Conservation (phyloP, 2,888 invertebrate genomes). For the Liodrosophila aerea region DNA sequence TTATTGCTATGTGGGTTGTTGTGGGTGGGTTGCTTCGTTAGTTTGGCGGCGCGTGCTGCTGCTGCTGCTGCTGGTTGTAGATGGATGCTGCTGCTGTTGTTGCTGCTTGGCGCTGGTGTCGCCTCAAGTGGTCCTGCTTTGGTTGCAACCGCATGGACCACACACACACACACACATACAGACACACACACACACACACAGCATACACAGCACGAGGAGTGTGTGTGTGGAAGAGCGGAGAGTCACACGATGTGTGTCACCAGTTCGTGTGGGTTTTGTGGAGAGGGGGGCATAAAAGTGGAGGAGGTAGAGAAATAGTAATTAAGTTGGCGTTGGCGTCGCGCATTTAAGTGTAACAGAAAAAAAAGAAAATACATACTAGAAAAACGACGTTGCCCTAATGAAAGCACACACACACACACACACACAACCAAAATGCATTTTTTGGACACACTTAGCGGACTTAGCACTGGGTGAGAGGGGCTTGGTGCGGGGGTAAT, state of each 20-base stretch:
- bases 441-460: conserved; percentile 35
- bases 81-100: conserved; percentile 42
- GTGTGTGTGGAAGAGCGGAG: too few species aligned
- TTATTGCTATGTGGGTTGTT: conserved; percentile 41
- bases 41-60: conserved; percentile 60
- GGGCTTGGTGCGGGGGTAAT: background rate
- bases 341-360: conserved; percentile 43
- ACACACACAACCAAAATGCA: conserved; percentile 60
- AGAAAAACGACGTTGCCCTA: conserved; percentile 15
- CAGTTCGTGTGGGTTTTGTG: conserved; percentile 25
- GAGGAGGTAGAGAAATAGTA: conserved; percentile 64
- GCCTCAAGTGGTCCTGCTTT: conserved; percentile 80
- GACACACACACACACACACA: conserved; percentile 8
- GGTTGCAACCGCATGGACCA: conserved; percentile 60
- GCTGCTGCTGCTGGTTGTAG: conserved; percentile 14
- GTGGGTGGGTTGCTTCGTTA: conserved; percentile 66
- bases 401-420: conserved; percentile 29
- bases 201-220: conserved; percentile 19
- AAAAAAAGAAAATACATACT: conserved; percentile 12
- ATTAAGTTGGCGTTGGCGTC: conserved; percentile 71
- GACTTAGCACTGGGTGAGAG: background rate
- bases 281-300: background rate
- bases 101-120: conserved; percentile 55
- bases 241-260: conserved; percentile 26
- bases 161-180: conserved; percentile 29